phyloP scores from a whole-genome alignment of 2,797 vertebrate genomes.

The Cyprinodon diabolis region DNA sequence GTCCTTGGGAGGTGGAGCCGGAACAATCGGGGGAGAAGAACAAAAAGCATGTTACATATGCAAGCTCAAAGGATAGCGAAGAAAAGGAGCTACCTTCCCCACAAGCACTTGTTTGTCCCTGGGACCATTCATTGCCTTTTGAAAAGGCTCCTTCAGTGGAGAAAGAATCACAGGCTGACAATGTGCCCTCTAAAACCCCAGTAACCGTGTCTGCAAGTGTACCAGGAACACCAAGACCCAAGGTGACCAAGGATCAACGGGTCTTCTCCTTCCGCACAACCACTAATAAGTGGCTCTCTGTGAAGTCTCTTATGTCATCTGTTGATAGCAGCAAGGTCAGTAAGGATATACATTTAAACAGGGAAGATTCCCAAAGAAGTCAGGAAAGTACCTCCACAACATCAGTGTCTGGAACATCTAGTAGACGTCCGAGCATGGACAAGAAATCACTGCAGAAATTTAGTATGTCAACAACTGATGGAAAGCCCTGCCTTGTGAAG shows the following conservation, averaged over 20 bases:
- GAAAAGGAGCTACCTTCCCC: constrained; percentile 63
- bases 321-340: constrained; percentile 50
- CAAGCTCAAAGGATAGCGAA: constrained; percentile 73
- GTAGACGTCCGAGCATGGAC: constrained; percentile 58
- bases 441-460: constrained; percentile 68
- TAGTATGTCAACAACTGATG: constrained; percentile 67
- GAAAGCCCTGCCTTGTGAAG: constrained; percentile 81
- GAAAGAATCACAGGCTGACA: constrained; percentile 51
- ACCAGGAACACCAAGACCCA: constrained; percentile 76
- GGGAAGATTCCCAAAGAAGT: constrained; percentile 67
- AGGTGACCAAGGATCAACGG: constrained; percentile 62
- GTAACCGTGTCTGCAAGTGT: constrained; percentile 74
- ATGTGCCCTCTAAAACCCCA: constrained; percentile 58
- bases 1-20: constrained; percentile 72
- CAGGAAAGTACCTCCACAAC: constrained; percentile 64
- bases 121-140: constrained; percentile 60
- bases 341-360: constrained; percentile 48
- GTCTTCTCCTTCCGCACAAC: constrained; percentile 75
- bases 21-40: constrained; percentile 59
- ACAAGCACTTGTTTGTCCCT: constrained; percentile 52
- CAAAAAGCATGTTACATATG: constrained; percentile 83
- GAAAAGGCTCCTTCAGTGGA: constrained; percentile 48
- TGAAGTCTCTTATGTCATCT: constrained; percentile 80
- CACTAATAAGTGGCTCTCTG: constrained; percentile 78
- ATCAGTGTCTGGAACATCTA: constrained; percentile 49